A percentile compares a stretch with the other conserved stretches of the same genome.
These are phyloP conservation scores for Narcine bancroftii DNA, from an alignment of 2,113 vertebrate genomes.

Conservation along the genomic window DNA sequence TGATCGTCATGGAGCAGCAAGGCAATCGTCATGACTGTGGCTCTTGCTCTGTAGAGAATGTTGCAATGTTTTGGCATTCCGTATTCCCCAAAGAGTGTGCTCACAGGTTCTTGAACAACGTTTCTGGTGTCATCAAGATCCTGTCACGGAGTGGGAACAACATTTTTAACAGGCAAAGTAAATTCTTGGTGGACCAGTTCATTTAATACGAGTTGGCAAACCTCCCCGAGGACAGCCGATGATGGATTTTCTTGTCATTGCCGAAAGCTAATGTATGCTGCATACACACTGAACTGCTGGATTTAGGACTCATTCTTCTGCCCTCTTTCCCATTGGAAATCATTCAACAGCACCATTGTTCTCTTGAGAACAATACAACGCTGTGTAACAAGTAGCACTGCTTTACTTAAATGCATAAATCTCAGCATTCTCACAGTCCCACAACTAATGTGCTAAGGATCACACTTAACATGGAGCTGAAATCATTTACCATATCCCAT, in stretches of 20 bases:
- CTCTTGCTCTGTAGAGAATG: neutral
- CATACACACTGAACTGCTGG: constrained; percentile 4
- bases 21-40: neutral
- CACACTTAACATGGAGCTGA: neutral
- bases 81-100: neutral
- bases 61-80: neutral
- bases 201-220: neutral
- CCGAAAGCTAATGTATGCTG: neutral
- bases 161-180: neutral
- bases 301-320: neutral
- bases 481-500: neutral
- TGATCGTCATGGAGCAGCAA: neutral
- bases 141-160: neutral
- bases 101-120: neutral
- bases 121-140: neutral
- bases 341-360: constrained; percentile 1
- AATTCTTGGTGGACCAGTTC: neutral
- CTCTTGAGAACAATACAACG: neutral
- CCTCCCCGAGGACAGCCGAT: neutral
- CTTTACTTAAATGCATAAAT: neutral
- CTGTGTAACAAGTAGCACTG: neutral
- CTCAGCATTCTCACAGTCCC: constrained; percentile 28
- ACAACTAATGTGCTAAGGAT: neutral
- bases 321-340: constrained; percentile 22
- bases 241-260: constrained; percentile 13